These are phyloP conservation scores for Cottus gobio DNA, from an alignment of 2,113 vertebrate genomes.

Conservation along the genomic window DNA sequence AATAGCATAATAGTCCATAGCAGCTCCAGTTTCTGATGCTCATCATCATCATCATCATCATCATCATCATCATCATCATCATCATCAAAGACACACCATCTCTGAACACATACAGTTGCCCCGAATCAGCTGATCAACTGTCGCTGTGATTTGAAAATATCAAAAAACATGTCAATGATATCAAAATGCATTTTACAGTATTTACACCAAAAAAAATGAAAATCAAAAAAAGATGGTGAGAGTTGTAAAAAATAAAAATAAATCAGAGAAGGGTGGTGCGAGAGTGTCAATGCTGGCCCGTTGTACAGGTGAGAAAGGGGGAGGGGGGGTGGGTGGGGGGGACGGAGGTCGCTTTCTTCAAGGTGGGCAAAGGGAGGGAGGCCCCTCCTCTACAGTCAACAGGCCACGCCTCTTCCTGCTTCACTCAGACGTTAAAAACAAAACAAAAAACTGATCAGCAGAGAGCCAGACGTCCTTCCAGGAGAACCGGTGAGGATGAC, in stretches of 20 bases:
- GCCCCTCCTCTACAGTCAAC: slow-evolving; percentile 40
- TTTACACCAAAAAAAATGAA: slow-evolving; percentile 81
- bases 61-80: too few species aligned
- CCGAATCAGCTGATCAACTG: slow-evolving; percentile 66
- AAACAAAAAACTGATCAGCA: slow-evolving; percentile 28
- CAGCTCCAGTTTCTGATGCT: slow-evolving; percentile 73
- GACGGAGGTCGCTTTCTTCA: slow-evolving; percentile 29
- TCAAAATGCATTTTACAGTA: slow-evolving; percentile 90
- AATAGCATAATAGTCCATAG: slow-evolving; percentile 66
- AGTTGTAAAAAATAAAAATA: slow-evolving; percentile 69
- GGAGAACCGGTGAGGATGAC: not conserved
- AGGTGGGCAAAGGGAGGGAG: slow-evolving; percentile 34
- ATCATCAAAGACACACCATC: slow-evolving; percentile 58
- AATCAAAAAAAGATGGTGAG: slow-evolving; percentile 61
- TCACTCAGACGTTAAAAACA: slow-evolving; percentile 9
- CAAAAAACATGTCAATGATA: slow-evolving; percentile 91
- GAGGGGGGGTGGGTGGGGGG: not conserved
- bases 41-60: slow-evolving; percentile 28
- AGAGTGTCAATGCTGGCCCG: slow-evolving; percentile 34
- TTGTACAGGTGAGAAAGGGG: slow-evolving; percentile 24
- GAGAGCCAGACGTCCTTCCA: slow-evolving; percentile 44
- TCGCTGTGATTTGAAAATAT: slow-evolving; percentile 83
- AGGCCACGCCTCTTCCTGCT: slow-evolving; percentile 42
- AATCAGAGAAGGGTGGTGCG: slow-evolving; percentile 50
- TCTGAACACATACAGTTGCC: slow-evolving; percentile 70